Evolutionary conservation across 37 sponge, comb jelly and placozoan species (phyloP).

Genomic region (Ephydatia muelleri): DNA sequence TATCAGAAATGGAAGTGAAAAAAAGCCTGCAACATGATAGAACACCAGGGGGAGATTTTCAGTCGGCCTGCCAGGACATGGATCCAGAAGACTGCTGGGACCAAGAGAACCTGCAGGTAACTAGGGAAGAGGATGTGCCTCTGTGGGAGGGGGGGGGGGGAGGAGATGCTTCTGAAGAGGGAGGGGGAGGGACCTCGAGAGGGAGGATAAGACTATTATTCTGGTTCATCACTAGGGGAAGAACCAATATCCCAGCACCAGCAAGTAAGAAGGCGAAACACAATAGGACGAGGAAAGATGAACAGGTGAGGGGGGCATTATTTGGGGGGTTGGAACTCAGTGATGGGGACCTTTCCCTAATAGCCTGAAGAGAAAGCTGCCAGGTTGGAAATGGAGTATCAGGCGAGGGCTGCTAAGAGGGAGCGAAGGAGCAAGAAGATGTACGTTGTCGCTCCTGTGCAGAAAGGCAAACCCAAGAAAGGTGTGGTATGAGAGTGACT

Average conservation of each 20-base stretch:
- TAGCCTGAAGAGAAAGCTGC: conserved; percentile 49
- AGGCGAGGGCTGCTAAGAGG: conserved; percentile 48
- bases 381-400: conserved; percentile 36
- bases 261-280: background rate
- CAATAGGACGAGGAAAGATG: background rate
- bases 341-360: background rate
- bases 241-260: background rate
- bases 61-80: conserved; percentile 89
- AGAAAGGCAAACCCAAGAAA: background rate
- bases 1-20: conserved; percentile 94
- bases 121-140: background rate
- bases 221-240: background rate
- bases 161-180: too few relatives aligned
- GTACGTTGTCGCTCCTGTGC: background rate
- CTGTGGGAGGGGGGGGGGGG: background rate
- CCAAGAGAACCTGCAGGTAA: conserved; percentile 11
- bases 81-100: conserved; percentile 47
- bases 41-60: conserved; percentile 91
- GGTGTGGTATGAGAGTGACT: background rate
- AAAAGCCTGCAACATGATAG: conserved; percentile 95
- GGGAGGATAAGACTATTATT: background rate
- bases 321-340: background rate
- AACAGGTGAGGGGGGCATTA: background rate
- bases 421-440: conserved; percentile 51
- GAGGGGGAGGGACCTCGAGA: background rate